Evolutionary conservation across 2,797 vertebrate genomes (phyloP), one percentile per base, ranked within the genome.

Genomic region (Clarias laeviceps): DNA sequence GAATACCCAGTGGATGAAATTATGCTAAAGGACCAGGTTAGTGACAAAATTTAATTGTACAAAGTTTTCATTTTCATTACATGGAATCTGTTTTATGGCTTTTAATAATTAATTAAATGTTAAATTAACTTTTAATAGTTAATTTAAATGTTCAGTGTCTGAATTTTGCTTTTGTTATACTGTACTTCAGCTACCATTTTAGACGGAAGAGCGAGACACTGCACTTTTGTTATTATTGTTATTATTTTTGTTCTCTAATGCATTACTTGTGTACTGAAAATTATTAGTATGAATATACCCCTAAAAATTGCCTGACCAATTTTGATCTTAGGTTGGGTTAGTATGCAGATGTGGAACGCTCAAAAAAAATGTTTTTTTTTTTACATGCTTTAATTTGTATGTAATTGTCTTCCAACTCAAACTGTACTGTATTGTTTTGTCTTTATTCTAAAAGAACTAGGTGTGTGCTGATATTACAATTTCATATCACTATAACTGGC

Each of bases 351-450:
- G 72, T 2, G 70, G 24, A 50, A 54, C 0, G 54, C 2, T 57
- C 32, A 34, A 34, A 34, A 34, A 34, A 34, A 34, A 34, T 45
- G 7, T 37, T 37, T n/a, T 3, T 45, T 40, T 37, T 37, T n/a
- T 3, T 61, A n/a, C 5, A 20, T 78, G 29, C 32, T 64, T 80
- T 80, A 40, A 45, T 45, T 64, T 45, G 3, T 80, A 37, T 4
- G 57, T 22, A 79, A 79, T 62, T 40, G 76, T 61, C 32, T 79
- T 79, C 32, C 32, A 37, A 40, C 3, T 59, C 15, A 78, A 77
- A 78, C 24, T 64, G 37, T 65, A 65, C 59, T 80, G 78, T 65
- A 80, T 80, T 80, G 27, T 3, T 80, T 65, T 65, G 29, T 34
- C 54, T 5, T 57, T 57, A 17, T 27, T 80, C 15, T 27, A 27